Evolutionary conservation across 2,113 vertebrate genomes (phyloP).

Genomic region (Corythornis madagascariensis): DNA sequence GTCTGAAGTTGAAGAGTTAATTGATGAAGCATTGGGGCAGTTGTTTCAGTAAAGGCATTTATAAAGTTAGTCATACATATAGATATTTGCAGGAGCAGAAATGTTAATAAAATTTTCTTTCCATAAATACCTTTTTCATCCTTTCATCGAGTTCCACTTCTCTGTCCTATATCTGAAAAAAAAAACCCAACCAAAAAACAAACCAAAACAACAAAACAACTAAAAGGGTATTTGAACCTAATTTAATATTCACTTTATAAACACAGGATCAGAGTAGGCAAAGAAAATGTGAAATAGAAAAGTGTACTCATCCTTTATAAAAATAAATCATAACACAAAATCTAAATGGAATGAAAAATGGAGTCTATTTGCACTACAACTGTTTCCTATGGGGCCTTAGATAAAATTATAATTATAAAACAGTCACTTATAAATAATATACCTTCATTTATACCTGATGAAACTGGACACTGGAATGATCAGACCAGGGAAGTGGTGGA

Average conservation of each 20-base stretch:
- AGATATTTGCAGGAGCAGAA: neutral
- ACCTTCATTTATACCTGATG: neutral
- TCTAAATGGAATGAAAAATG: neutral
- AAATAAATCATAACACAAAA: neutral
- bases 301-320: neutral
- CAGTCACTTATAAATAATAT: neutral
- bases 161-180: neutral
- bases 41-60: neutral
- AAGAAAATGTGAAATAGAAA: neutral
- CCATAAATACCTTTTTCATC: neutral
- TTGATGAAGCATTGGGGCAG: neutral
- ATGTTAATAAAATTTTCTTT: neutral
- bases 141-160: neutral
- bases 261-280: neutral
- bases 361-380: neutral
- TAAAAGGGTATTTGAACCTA: neutral
- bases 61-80: neutral
- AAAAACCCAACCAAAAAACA: neutral
- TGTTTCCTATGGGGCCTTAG: neutral
- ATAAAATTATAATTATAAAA: neutral
- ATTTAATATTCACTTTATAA: neutral
- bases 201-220: too few relatives aligned
- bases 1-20: neutral
- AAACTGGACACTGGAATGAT: neutral
- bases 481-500: too few relatives aligned